A percentile compares a stretch with the other conserved stretches of the same genome.
Evolutionary conservation across 1,140 invertebrate species (phyloP).

Genomic region (Odontomachus brunneus): DNA sequence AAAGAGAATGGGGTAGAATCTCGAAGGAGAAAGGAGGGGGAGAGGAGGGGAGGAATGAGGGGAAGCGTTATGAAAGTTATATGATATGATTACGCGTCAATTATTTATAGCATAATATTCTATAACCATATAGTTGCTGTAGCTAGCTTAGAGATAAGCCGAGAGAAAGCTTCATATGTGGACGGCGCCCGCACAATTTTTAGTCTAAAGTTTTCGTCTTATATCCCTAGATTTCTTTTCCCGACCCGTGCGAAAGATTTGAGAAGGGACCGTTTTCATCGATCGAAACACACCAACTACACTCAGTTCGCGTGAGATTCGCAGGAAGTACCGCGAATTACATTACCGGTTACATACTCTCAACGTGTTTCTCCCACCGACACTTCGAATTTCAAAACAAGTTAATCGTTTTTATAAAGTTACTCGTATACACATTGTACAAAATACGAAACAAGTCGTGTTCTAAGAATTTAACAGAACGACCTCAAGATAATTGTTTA

Average conservation of each 20-base stretch:
- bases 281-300: constrained; percentile 12
- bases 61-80: constrained; percentile 74
- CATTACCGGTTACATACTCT: not conserved
- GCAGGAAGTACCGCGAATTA: constrained; percentile 8
- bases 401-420: constrained; percentile 1
- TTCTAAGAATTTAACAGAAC: not conserved
- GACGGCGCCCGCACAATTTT: constrained; percentile 78
- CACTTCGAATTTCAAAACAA: constrained; percentile 28
- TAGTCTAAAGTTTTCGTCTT: constrained; percentile 47
- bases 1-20: not conserved
- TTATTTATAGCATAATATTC: constrained; percentile 76
- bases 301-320: not conserved
- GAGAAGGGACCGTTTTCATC: constrained; percentile 56
- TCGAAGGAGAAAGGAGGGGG: constrained; percentile 5
- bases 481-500: not conserved
- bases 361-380: not conserved
- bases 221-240: constrained; percentile 29
- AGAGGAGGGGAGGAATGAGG: constrained; percentile 42
- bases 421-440: constrained; percentile 48
- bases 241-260: constrained; percentile 64
- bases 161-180: constrained; percentile 77
- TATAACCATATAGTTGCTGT: constrained; percentile 72
- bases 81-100: constrained; percentile 80
- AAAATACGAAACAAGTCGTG: constrained; percentile 3
- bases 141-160: constrained; percentile 71